Percentiles rank a stretch among this genome's conserved stretches.
Evolutionary conservation across 2,113 vertebrate genomes (phyloP).

Genomic region (Azemiops feae): DNA sequence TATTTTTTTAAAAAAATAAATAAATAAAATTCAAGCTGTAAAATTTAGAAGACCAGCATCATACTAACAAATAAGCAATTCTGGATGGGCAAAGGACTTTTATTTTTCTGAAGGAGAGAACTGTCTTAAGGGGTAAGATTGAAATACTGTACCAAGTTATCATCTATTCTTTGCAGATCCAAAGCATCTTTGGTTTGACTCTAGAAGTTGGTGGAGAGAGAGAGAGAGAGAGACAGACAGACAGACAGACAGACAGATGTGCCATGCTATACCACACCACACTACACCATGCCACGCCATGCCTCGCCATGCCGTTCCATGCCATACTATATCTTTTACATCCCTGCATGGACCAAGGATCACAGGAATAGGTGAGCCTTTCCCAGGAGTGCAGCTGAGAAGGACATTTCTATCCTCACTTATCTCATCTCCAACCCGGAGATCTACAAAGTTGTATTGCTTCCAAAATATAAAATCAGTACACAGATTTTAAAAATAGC

Average conservation of each 20-base stretch:
- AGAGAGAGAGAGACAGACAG: too few species aligned
- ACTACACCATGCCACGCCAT: too few species aligned
- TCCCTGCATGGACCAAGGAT: neutral
- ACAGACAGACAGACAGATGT: too few species aligned
- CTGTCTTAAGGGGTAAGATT: neutral
- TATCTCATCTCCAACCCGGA: neutral
- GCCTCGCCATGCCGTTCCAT: too few species aligned
- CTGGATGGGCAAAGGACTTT: neutral
- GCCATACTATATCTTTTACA: neutral
- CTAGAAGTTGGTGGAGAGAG: neutral
- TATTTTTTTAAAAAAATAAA: neutral
- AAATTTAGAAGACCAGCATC: neutral
- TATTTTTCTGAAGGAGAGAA: neutral
- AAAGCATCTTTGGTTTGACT: neutral
- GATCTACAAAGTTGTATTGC: neutral
- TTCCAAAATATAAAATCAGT: neutral
- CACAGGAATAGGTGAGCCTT: neutral
- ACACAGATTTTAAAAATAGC: neutral
- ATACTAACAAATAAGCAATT: neutral
- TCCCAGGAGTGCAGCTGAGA: neutral
- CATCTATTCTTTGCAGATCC: neutral
- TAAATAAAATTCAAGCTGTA: neutral
- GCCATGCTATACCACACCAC: too few species aligned
- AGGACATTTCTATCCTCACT: neutral
- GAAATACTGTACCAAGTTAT: neutral